A percentile compares a stretch with the other conserved stretches of the same genome.
Evolutionary conservation across 1,140 invertebrate genomes (phyloP).

Genomic region (Drosophila tropicalis): DNA sequence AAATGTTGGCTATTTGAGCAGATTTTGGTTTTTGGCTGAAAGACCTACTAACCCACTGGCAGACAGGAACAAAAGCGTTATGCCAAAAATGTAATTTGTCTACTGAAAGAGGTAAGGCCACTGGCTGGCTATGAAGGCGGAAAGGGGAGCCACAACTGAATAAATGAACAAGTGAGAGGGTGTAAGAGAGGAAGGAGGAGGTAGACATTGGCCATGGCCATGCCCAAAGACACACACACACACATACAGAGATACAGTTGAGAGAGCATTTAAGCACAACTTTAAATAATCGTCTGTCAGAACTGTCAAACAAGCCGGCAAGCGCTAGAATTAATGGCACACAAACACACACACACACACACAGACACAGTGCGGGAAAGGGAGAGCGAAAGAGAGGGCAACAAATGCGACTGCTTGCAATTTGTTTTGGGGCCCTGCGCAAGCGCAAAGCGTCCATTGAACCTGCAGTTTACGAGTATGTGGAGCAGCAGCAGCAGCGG

Average conservation of each 20-base stretch:
- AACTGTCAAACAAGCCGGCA: conserved; percentile 83
- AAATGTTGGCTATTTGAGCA: background rate
- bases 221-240: conserved; percentile 9
- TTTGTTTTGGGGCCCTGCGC: conserved; percentile 70
- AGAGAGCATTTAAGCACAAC: conserved; percentile 79
- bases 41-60: conserved; percentile 47
- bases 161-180: conserved; percentile 2
- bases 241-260: conserved; percentile 10
- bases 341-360: conserved; percentile 35
- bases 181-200: background rate
- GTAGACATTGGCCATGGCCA: conserved; percentile 15
- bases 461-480: conserved; percentile 60
- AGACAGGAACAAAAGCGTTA: conserved; percentile 47
- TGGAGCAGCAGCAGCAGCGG: conserved; percentile 41
- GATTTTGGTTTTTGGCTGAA: background rate
- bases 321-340: conserved; percentile 83
- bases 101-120: conserved; percentile 4
- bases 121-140: conserved; percentile 13
- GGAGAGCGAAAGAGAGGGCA: conserved; percentile 16
- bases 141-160: conserved; percentile 5
- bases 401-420: conserved; percentile 51
- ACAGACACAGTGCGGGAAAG: background rate
- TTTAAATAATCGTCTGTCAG: conserved; percentile 84
- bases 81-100: conserved; percentile 79
- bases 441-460: conserved; percentile 79